Conservation (phyloP, 1,140 invertebrate species). For the Mactra quadrangularis region DNA sequence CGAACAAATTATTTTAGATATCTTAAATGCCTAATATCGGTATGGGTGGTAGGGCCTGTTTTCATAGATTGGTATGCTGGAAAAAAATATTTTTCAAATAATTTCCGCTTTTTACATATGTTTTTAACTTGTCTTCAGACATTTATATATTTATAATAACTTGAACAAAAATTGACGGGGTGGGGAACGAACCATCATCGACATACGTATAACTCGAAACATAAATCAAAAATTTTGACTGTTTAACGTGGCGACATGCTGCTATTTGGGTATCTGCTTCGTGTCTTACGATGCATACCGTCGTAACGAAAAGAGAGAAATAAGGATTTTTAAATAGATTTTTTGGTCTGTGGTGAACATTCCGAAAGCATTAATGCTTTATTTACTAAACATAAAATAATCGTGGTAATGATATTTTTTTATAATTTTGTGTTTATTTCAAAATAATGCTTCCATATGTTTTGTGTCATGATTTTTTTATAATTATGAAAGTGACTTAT, state of each 20-base stretch:
- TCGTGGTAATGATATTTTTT: too few relatives aligned
- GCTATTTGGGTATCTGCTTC: conserved; percentile 13
- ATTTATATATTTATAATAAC: conserved; percentile 36
- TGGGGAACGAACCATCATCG: conserved; percentile 8
- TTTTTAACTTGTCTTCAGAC: conserved; percentile 25
- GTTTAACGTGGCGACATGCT: conserved; percentile 40
- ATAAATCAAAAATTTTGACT: conserved; percentile 50
- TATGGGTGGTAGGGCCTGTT: conserved; percentile 48
- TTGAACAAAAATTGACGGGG: conserved; percentile 30
- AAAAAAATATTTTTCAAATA: conserved; percentile 15
- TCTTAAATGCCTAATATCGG: conserved; percentile 53
- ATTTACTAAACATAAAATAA: too few relatives aligned
- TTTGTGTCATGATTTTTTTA: too few relatives aligned
- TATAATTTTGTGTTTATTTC: too few relatives aligned
- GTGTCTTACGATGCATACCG: not conserved
- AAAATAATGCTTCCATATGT: too few relatives aligned
- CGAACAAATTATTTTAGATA: conserved; percentile 45
- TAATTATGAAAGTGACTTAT: too few relatives aligned
- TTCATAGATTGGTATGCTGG: conserved; percentile 26
- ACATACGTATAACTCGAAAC: conserved; percentile 10
- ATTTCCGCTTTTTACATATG: conserved; percentile 19
- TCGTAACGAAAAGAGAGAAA: not conserved
- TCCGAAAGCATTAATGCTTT: too few relatives aligned
- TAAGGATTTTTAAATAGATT: too few relatives aligned
- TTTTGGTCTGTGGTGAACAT: too few relatives aligned